These are phyloP conservation scores for Micropoecilia bifurca DNA, from an alignment of 2,797 vertebrate genomes.

Conservation along the genomic window DNA sequence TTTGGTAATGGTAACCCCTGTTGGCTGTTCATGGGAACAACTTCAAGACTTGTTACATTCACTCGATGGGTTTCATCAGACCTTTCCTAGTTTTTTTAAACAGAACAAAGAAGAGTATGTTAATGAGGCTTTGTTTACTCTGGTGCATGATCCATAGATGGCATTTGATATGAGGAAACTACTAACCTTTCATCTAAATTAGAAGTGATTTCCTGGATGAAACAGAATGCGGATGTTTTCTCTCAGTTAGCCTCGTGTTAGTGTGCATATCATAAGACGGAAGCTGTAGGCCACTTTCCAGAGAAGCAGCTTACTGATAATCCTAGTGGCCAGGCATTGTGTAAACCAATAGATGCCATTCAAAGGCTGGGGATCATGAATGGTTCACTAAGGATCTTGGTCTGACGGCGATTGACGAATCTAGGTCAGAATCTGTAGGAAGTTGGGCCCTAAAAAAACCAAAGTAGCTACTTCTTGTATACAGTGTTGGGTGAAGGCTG, in stretches of 20 bases:
- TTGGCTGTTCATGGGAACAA: slow-evolving; percentile 2
- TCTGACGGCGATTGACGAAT: slow-evolving; percentile 13
- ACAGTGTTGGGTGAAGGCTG: background rate
- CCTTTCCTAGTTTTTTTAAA: background rate
- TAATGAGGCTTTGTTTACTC: background rate
- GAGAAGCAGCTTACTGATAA: slow-evolving; percentile 71
- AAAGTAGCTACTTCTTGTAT: background rate
- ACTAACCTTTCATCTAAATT: background rate
- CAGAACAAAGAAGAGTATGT: background rate
- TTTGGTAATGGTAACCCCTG: slow-evolving; percentile 16
- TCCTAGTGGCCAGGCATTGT: slow-evolving; percentile 55
- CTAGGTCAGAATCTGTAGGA: background rate
- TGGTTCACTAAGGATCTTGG: slow-evolving; percentile 1
- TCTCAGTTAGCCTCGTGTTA: background rate
- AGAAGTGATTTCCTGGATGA: background rate
- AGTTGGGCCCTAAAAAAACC: slow-evolving; percentile 11
- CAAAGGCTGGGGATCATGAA: slow-evolving; percentile 36
- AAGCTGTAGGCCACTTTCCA: slow-evolving; percentile 19
- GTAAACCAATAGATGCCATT: slow-evolving; percentile 40
- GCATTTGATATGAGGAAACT: background rate
- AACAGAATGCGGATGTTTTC: too few species aligned
- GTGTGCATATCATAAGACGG: slow-evolving; percentile 6
- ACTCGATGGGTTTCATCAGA: background rate
- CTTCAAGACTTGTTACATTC: background rate
- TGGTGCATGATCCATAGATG: too few species aligned